Evolutionary conservation across 2,888 invertebrate species (phyloP).

Genomic region (Noctua comes): DNA sequence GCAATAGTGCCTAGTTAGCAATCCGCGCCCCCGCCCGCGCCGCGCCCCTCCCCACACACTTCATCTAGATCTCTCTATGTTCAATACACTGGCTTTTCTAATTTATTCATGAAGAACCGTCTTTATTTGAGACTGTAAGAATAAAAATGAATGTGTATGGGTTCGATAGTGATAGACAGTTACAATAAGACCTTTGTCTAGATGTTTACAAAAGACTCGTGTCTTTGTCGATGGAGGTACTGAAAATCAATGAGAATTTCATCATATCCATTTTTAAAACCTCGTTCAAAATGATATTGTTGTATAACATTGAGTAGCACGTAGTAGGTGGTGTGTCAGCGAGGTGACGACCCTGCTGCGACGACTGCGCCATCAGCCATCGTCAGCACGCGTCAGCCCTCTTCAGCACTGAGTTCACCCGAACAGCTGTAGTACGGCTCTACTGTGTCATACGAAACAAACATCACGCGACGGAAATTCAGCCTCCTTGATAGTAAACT

Average conservation of each 20-base stretch:
- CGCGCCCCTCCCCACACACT: conserved; percentile 65
- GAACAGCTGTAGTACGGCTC: conserved; percentile 63
- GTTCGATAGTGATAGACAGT: conserved; percentile 17
- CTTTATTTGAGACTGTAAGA: conserved; percentile 57
- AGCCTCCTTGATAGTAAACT: neutral
- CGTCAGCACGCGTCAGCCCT: conserved; percentile 74
- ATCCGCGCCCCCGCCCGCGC: conserved; percentile 74
- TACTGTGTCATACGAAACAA: neutral
- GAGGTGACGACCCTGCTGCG: conserved; percentile 69
- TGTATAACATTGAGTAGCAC: neutral
- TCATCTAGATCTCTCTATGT: conserved; percentile 71
- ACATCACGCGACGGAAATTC: neutral
- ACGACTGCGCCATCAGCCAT: conserved; percentile 68
- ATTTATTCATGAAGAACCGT: conserved; percentile 73
- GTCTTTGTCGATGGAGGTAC: neutral
- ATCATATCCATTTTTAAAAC: neutral
- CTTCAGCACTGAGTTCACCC: conserved; percentile 67
- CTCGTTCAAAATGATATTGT: neutral
- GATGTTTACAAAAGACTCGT: conserved; percentile 22
- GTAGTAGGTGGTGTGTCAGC: conserved; percentile 25
- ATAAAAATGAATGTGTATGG: conserved; percentile 40
- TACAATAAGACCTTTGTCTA: conserved; percentile 26
- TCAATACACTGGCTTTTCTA: conserved; percentile 69
- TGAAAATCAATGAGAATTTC: neutral
- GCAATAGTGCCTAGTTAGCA: conserved; percentile 90